Conservation (phyloP, 2,113 vertebrate species). For the Hypomesus transpacificus region DNA sequence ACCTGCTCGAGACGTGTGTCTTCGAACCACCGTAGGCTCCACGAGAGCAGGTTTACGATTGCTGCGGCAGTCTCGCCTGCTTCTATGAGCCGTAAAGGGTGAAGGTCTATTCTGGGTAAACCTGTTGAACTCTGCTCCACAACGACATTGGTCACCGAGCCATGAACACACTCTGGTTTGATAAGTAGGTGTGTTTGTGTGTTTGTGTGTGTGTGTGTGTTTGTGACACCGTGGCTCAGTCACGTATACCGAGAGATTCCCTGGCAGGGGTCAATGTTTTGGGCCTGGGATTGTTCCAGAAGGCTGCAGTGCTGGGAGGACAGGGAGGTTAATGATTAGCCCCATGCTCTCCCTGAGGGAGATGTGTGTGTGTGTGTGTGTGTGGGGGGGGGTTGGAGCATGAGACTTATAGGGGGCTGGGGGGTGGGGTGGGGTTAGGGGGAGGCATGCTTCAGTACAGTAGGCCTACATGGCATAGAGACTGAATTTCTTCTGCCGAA, state of each 20-base stretch:
- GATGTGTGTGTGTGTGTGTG: no score
- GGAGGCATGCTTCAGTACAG: background rate
- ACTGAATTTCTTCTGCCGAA: slow-evolving; percentile 3
- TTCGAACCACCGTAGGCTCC: no score
- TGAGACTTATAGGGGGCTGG: background rate
- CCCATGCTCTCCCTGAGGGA: slow-evolving; percentile 60
- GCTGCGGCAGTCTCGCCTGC: no score
- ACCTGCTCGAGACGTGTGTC: background rate
- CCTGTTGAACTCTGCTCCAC: background rate
- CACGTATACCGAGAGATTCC: slow-evolving; percentile 63
- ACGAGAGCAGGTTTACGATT: no score
- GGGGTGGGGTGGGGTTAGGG: slow-evolving; percentile 4
- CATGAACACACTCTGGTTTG: background rate
- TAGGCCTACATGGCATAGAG: background rate
- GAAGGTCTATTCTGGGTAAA: background rate
- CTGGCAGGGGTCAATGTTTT: slow-evolving; percentile 61
- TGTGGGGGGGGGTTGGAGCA: slow-evolving; percentile 58
- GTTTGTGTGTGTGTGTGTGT: slow-evolving; percentile 8
- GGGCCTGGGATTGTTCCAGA: slow-evolving; percentile 62
- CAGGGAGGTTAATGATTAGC: slow-evolving; percentile 75
- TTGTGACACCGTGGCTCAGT: slow-evolving; percentile 46
- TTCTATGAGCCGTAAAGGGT: background rate
- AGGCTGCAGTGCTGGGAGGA: slow-evolving; percentile 57
- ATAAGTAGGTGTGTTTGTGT: background rate
- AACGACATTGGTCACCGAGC: background rate